Percentiles rank a stretch among this genome's conserved stretches.
phyloP scores from a whole-genome alignment of 2,797 vertebrate genomes.

The Molossus molossus region DNA sequence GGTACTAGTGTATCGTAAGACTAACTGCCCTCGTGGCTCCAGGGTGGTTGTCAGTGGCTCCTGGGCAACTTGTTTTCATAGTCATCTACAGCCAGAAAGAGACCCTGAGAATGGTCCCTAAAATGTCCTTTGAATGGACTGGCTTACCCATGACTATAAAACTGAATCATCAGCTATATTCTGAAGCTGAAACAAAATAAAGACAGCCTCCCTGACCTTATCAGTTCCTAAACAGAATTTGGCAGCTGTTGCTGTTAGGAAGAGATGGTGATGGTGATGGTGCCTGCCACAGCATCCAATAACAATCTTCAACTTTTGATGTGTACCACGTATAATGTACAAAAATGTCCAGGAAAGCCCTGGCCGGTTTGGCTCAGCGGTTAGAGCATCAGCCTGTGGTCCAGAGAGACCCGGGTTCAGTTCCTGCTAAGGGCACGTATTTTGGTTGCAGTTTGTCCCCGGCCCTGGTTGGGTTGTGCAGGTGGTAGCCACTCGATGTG shows the following conservation, averaged over 20 bases:
- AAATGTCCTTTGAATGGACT: slow-evolving; percentile 3
- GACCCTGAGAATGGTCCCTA: background rate
- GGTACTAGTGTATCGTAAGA: background rate
- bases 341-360: background rate
- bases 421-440: too few relatives aligned
- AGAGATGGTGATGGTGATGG: background rate
- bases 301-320: background rate
- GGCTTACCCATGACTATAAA: slow-evolving; percentile 24
- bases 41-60: background rate
- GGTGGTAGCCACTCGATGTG: too few relatives aligned
- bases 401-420: too few relatives aligned
- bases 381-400: too few relatives aligned
- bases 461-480: too few relatives aligned
- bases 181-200: background rate
- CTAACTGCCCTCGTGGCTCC: background rate
- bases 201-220: background rate
- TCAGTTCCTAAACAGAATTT: background rate
- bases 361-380: too few relatives aligned
- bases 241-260: background rate
- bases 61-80: background rate
- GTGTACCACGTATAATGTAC: background rate
- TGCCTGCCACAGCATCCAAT: background rate
- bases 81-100: background rate
- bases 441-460: too few relatives aligned
- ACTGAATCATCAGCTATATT: background rate